Percentiles rank a stretch among this genome's conserved stretches.
These are phyloP conservation scores for Leptopilina boulardi DNA, from an alignment of 1,140 invertebrate species.

Conservation along the genomic window DNA sequence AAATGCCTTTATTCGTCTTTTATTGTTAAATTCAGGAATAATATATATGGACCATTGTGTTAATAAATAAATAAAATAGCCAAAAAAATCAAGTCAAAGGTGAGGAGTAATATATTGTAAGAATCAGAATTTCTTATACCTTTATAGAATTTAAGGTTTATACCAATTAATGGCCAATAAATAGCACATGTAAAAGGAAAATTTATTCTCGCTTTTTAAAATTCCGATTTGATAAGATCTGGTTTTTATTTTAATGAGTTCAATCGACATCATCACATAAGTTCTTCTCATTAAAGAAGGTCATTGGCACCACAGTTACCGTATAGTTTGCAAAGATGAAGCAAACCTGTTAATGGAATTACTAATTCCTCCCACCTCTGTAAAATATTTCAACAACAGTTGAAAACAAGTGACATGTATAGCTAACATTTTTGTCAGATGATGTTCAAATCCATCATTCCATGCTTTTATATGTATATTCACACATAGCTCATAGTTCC, in stretches of 20 bases:
- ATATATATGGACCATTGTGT: too few species aligned
- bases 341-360: constrained; percentile 33
- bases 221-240: constrained; percentile 32
- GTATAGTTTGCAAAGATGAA: constrained; percentile 23
- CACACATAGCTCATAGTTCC: too few species aligned
- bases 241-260: constrained; percentile 20
- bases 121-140: not conserved
- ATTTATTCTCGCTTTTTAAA: constrained; percentile 19
- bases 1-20: too few species aligned
- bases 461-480: too few species aligned
- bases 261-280: constrained; percentile 6
- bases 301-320: constrained; percentile 21
- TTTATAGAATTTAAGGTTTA: too few species aligned
- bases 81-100: too few species aligned
- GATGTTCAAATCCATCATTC: not conserved
- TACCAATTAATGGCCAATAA: not conserved
- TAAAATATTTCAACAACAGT: constrained; percentile 13
- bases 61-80: too few species aligned
- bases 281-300: constrained; percentile 26
- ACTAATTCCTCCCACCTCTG: constrained; percentile 21
- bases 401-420: not conserved
- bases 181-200: not conserved
- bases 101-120: not conserved
- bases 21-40: too few species aligned
- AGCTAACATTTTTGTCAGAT: not conserved